These are phyloP conservation scores for Eremophila alpestris DNA, from an alignment of 2,797 vertebrate genomes.

Conservation along the genomic window DNA sequence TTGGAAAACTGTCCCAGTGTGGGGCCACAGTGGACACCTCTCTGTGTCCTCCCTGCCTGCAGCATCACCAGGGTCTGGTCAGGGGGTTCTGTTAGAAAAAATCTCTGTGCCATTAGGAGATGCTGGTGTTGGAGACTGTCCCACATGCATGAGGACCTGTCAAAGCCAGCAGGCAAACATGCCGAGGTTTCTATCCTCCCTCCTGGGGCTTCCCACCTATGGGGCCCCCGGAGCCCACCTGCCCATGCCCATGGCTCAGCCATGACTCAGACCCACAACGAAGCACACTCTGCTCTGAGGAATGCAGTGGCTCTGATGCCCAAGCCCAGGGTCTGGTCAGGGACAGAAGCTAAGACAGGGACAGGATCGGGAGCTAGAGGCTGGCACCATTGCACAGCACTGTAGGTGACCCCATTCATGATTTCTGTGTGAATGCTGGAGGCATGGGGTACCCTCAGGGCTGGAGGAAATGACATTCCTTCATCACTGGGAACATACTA, in stretches of 20 bases:
- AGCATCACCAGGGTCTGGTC: background rate
- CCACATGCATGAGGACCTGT: rapidly evolving
- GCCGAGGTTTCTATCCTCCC: background rate
- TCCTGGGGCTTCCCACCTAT: background rate
- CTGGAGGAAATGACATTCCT: background rate
- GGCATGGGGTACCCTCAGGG: rapidly evolving
- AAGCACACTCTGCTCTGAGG: rapidly evolving
- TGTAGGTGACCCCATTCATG: background rate
- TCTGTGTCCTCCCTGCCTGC: background rate
- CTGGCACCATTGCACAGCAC: background rate
- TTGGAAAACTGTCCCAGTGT: background rate
- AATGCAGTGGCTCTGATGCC: rapidly evolving
- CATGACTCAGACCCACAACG: rapidly evolving
- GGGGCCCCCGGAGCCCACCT: background rate
- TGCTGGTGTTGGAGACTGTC: background rate
- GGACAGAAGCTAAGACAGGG: background rate
- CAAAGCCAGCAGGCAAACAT: background rate
- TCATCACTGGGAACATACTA: background rate
- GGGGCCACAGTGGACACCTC: background rate
- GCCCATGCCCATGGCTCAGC: background rate
- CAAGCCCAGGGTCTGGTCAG: background rate
- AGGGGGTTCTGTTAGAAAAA: background rate
- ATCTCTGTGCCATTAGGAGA: background rate
- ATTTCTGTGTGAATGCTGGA: background rate
- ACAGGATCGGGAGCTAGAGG: background rate